Evolutionary conservation across 1,140 invertebrate genomes (phyloP).

Genomic region (Metopolophium dirhodum): DNA sequence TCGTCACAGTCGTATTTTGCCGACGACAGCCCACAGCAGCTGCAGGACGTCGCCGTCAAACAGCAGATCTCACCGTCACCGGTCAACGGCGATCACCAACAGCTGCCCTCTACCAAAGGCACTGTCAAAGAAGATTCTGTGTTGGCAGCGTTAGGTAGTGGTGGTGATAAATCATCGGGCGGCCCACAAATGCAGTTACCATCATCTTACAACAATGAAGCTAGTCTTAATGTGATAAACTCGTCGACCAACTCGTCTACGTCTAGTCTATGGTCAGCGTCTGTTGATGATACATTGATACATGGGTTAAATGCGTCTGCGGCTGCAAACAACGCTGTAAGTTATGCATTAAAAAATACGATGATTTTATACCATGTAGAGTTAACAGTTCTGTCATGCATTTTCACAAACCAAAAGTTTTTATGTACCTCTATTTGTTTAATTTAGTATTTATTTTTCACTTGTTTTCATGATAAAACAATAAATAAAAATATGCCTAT

Average conservation of each 20-base stretch:
- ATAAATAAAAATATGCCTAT: neutral
- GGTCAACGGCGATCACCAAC: slow-evolving; percentile 53
- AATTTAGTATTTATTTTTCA: neutral
- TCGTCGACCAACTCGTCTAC: slow-evolving; percentile 54
- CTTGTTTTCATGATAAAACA: neutral
- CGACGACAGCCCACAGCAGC: slow-evolving; percentile 33
- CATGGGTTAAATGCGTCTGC: slow-evolving; percentile 50
- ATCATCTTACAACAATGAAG: slow-evolving; percentile 45
- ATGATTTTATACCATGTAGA: neutral
- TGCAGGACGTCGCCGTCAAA: slow-evolving; percentile 40
- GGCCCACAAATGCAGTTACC: slow-evolving; percentile 52
- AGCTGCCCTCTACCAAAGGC: slow-evolving; percentile 18
- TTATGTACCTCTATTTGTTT: neutral
- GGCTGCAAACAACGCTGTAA: slow-evolving; percentile 49
- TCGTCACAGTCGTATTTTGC: slow-evolving; percentile 51
- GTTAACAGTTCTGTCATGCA: neutral
- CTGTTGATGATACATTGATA: slow-evolving; percentile 54
- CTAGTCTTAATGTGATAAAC: slow-evolving; percentile 52
- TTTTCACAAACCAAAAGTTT: neutral
- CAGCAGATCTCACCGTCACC: slow-evolving; percentile 54
- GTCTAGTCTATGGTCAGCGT: slow-evolving; percentile 55
- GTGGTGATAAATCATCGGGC: slow-evolving; percentile 38
- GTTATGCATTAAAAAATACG: neutral
- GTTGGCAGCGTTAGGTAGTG: slow-evolving; percentile 24
- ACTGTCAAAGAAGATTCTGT: slow-evolving; percentile 41